phyloP scores from a whole-genome alignment of 2,888 invertebrate species.

The Apamea sordens region DNA sequence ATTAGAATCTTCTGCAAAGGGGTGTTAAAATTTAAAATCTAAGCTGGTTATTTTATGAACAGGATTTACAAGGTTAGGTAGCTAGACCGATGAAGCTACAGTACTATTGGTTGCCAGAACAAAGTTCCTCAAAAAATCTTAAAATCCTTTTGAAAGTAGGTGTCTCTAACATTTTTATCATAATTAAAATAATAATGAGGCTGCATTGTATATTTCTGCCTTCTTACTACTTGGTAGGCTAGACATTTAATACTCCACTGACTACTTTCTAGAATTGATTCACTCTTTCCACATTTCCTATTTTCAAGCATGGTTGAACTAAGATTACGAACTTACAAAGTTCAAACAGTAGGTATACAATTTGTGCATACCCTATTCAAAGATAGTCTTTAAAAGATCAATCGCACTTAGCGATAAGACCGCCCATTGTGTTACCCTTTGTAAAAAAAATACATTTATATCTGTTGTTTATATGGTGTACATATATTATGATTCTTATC shows the following conservation, averaged over 20 bases:
- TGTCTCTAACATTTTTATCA: background rate
- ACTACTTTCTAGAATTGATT: background rate
- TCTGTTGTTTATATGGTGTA: no score
- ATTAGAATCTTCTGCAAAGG: background rate
- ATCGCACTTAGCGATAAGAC: no score
- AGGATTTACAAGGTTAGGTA: no score
- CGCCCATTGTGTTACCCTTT: no score
- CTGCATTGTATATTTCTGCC: no score
- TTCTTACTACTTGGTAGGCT: background rate
- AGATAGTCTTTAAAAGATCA: no score
- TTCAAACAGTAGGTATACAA: background rate
- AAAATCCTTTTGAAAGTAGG: background rate
- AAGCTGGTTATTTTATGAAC: background rate
- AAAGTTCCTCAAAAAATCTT: background rate
- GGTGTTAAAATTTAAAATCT: background rate
- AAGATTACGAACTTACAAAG: no score
- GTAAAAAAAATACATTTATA: no score
- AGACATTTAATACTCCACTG: background rate
- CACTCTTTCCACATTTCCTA: background rate
- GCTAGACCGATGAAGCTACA: no score
- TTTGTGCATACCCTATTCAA: background rate
- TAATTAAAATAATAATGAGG: background rate
- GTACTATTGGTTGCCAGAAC: background rate
- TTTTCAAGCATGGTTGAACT: background rate
- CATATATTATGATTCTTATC: background rate